Evolutionary conservation across 2,113 vertebrate genomes (phyloP).

Genomic region (Pithys albifrons): DNA sequence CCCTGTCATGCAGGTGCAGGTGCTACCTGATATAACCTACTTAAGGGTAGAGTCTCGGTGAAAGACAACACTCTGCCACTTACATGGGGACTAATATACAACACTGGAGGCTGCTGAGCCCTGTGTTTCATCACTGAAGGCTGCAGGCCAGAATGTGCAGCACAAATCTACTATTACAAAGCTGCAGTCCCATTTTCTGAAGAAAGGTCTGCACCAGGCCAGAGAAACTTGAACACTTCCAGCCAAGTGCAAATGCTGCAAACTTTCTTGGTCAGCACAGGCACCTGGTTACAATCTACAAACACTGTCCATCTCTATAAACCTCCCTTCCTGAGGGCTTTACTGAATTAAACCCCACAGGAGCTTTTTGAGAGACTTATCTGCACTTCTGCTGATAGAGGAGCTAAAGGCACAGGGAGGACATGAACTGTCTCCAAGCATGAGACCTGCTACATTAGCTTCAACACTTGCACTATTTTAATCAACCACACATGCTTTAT

Average conservation of each 20-base stretch:
- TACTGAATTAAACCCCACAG: background rate
- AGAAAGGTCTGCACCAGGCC: background rate
- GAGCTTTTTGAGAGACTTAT: constrained; percentile 10
- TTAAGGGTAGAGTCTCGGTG: background rate
- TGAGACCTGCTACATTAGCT: constrained; percentile 5
- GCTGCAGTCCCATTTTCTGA: background rate
- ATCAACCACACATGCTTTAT: constrained; percentile 26
- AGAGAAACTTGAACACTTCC: background rate
- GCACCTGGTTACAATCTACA: constrained; percentile 20
- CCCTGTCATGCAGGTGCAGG: background rate
- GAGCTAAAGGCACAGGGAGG: background rate
- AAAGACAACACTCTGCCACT: background rate
- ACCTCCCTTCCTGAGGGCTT: background rate
- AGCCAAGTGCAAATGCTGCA: background rate
- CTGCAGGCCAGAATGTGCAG: background rate
- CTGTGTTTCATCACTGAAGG: background rate
- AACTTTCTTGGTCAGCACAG: background rate
- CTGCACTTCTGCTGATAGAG: constrained; percentile 33
- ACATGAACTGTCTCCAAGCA: background rate
- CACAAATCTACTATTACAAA: background rate
- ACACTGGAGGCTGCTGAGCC: background rate
- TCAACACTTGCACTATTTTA: constrained; percentile 58
- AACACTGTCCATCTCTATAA: constrained; percentile 21
- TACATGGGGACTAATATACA: background rate
- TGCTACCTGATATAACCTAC: background rate